phyloP scores from a whole-genome alignment of 2,888 invertebrate species.

The Mystacides longicornis region DNA sequence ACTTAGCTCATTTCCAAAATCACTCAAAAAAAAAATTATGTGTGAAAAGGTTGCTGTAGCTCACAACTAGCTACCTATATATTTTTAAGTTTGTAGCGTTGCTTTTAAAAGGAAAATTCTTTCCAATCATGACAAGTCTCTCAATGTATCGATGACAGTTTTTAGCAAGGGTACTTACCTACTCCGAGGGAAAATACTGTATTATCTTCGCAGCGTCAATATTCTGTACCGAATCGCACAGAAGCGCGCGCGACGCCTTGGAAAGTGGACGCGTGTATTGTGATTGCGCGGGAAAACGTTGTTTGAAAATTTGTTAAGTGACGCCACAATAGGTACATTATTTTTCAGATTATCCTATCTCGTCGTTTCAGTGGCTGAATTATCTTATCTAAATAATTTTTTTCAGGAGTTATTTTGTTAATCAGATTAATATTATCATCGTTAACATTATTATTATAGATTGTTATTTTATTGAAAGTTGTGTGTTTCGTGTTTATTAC shows the following conservation, averaged over 20 bases:
- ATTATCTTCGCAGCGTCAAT: constrained; percentile 3
- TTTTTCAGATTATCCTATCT: neutral
- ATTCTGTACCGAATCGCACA: constrained; percentile 2
- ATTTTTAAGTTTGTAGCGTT: too few species aligned
- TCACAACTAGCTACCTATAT: too few species aligned
- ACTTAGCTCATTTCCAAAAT: too few species aligned
- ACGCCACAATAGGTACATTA: neutral
- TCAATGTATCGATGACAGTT: too few species aligned
- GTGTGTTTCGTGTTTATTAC: neutral
- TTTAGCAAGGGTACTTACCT: too few species aligned
- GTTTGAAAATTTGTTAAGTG: neutral
- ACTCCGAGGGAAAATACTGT: constrained; percentile 12
- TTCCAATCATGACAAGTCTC: too few species aligned
- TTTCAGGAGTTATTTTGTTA: neutral
- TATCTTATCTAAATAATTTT: neutral
- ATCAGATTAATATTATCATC: too few species aligned
- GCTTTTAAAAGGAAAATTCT: too few species aligned
- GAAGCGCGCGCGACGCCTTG: constrained; percentile 10
- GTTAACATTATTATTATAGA: too few species aligned
- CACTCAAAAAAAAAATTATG: too few species aligned
- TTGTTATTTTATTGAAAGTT: neutral
- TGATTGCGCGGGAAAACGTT: neutral
- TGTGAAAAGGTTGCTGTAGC: too few species aligned
- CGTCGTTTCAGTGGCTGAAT: neutral
- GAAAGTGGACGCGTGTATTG: constrained; percentile 6